Evolutionary conservation across 2,113 vertebrate genomes (phyloP).

Genomic region (Rhegmatorhina hoffmannsi): DNA sequence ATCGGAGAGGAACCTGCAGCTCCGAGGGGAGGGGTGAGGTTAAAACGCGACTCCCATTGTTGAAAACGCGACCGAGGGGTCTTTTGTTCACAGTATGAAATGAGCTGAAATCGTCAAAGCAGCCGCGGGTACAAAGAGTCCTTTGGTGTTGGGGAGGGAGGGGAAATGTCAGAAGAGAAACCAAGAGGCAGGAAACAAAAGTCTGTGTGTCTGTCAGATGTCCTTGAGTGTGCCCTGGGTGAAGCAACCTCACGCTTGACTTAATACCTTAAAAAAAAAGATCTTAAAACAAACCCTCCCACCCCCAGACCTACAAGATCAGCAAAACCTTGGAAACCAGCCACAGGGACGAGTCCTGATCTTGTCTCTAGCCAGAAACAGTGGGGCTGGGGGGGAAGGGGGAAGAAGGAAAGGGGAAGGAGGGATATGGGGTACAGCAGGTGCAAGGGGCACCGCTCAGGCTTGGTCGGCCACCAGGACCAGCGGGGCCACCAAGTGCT

Average conservation of each 20-base stretch:
- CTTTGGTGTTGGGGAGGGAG: constrained; percentile 29
- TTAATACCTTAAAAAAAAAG: constrained; percentile 28
- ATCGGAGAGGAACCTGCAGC: background rate
- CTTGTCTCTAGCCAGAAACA: constrained; percentile 51
- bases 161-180: background rate
- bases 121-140: constrained; percentile 39
- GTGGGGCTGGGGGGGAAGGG: background rate
- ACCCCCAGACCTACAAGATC: constrained; percentile 76
- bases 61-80: constrained; percentile 21
- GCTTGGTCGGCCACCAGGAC: constrained; percentile 91
- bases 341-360: constrained; percentile 52
- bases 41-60: background rate
- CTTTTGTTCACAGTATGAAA: constrained; percentile 70
- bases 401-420: background rate
- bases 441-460: constrained; percentile 67
- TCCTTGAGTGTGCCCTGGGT: constrained; percentile 51
- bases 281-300: constrained; percentile 37
- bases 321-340: constrained; percentile 76
- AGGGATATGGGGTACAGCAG: background rate
- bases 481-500: constrained; percentile 84
- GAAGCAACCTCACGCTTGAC: constrained; percentile 49
- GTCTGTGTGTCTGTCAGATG: constrained; percentile 37
- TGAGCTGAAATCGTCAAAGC: constrained; percentile 24
- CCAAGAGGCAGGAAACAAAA: constrained; percentile 14
- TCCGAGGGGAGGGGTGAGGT: background rate